Evolutionary conservation across 2,888 invertebrate genomes (phyloP).

Genomic region (Stenurella melanura): DNA sequence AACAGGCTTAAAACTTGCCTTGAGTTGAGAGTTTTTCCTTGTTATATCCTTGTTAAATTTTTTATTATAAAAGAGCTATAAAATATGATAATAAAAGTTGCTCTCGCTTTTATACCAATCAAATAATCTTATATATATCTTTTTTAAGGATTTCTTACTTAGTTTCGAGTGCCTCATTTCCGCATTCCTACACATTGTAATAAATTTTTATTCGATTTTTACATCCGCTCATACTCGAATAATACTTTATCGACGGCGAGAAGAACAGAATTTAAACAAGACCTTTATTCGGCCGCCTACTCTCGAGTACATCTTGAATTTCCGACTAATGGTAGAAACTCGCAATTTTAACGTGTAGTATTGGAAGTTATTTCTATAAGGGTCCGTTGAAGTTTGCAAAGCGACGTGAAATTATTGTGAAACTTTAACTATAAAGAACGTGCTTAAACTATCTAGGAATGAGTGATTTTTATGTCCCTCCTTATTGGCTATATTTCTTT

Average conservation of each 20-base stretch:
- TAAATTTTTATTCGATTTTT: constrained; percentile 21
- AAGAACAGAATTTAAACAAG: background rate
- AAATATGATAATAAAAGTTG: too few species aligned
- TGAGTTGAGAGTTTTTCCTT: too few species aligned
- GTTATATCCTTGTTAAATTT: too few species aligned
- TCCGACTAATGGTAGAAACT: background rate
- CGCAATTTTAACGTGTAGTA: constrained; percentile 14
- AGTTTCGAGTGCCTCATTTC: constrained; percentile 16
- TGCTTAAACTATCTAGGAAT: constrained; percentile 14
- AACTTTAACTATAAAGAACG: constrained; percentile 35
- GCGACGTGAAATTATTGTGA: constrained; percentile 24
- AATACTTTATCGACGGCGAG: constrained; percentile 14
- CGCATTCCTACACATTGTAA: background rate
- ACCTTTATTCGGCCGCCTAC: background rate
- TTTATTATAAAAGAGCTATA: too few species aligned
- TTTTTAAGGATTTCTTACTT: constrained; percentile 1
- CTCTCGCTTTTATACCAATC: too few species aligned
- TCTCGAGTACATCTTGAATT: background rate
- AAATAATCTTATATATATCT: too few species aligned
- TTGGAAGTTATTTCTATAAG: constrained; percentile 18
- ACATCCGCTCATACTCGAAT: background rate
- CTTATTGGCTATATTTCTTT: constrained; percentile 33
- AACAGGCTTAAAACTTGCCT: too few species aligned
- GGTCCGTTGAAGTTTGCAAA: constrained; percentile 8
- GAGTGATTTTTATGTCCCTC: constrained; percentile 29